These are phyloP conservation scores for Euphonia xanthogaster DNA, from an alignment of 2,797 vertebrate genomes.

Conservation along the genomic window DNA sequence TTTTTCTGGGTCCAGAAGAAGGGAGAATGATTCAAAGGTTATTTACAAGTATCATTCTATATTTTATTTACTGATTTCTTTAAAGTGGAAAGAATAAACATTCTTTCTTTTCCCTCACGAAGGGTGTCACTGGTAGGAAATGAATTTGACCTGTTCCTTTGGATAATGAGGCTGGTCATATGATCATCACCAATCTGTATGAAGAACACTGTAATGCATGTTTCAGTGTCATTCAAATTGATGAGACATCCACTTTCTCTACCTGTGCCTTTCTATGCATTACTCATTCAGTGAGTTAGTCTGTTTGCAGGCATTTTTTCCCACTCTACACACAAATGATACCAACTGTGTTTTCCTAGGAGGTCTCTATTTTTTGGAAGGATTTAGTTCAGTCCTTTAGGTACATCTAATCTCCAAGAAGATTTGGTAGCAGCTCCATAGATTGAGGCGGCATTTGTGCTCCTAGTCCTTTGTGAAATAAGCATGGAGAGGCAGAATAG, in stretches of 20 bases:
- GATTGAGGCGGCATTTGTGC: neutral
- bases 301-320: fast-evolving
- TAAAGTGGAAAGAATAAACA: neutral
- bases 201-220: fast-evolving
- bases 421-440: neutral
- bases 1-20: neutral
- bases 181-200: fast-evolving
- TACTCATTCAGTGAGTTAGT: neutral
- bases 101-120: neutral
- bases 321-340: neutral
- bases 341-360: neutral
- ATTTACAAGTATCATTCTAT: neutral
- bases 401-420: neutral
- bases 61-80: neutral
- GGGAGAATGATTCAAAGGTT: neutral
- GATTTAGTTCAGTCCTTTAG: neutral
- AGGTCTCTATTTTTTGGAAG: neutral
- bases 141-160: neutral
- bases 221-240: neutral
- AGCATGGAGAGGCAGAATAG: neutral
- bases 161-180: neutral
- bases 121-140: neutral
- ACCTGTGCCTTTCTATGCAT: neutral
- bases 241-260: neutral
- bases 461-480: neutral